These are phyloP conservation scores for Apeira syringaria DNA, from an alignment of 2,888 invertebrate species.

Conservation along the genomic window DNA sequence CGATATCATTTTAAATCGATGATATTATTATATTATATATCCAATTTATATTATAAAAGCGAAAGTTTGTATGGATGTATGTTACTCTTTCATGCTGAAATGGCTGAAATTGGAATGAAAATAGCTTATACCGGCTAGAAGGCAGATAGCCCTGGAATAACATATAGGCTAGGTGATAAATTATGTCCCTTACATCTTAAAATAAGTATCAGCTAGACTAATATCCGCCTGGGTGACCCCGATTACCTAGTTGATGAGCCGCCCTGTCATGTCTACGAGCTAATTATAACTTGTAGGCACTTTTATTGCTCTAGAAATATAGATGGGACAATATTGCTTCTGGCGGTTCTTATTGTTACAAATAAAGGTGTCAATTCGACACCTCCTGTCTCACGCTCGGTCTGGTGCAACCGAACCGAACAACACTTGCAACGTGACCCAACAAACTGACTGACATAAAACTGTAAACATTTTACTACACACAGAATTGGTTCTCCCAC, in stretches of 20 bases:
- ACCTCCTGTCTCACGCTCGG: constrained; percentile 56
- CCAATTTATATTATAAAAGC: no score
- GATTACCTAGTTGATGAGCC: constrained; percentile 21
- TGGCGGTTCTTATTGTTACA: constrained; percentile 32
- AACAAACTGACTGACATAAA: constrained; percentile 14
- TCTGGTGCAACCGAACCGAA: constrained; percentile 36
- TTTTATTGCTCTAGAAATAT: constrained; percentile 26
- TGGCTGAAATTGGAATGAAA: no score
- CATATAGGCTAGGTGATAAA: no score
- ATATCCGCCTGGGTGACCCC: constrained; percentile 23
- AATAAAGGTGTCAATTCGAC: constrained; percentile 66
- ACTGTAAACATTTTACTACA: constrained; percentile 10
- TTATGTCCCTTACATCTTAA: no score
- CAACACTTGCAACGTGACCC: constrained; percentile 24
- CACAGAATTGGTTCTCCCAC: constrained; percentile 12
- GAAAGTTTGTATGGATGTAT: no score
- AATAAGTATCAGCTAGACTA: constrained; percentile 19
- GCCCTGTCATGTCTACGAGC: constrained; percentile 16
- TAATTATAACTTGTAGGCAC: constrained; percentile 23
- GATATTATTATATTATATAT: no score
- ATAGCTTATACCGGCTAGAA: no score
- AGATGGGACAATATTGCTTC: constrained; percentile 13
- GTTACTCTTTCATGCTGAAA: no score
- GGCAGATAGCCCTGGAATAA: no score
- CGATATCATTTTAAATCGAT: no score